Conservation (phyloP, 2,797 vertebrate species). For the Cercopithecus neglectus region DNA sequence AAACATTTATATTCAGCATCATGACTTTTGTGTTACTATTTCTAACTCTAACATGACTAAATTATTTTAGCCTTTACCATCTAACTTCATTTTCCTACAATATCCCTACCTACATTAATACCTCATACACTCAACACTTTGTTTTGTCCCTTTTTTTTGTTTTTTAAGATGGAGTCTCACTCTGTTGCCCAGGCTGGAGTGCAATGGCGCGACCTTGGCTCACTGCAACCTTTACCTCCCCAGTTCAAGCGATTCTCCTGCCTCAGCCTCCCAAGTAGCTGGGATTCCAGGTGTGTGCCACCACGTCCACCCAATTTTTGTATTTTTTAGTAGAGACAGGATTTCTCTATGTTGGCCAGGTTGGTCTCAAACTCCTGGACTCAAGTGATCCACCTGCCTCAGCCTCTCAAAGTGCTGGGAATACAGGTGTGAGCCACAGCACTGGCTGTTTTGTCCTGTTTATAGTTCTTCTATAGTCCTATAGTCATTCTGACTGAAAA, state of each 20-base stretch:
- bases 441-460: background rate
- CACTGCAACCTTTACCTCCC: background rate
- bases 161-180: background rate
- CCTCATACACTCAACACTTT: background rate
- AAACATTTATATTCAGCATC: background rate
- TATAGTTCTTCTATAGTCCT: background rate
- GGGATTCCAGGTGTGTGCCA: background rate
- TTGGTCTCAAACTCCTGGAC: background rate
- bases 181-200: background rate
- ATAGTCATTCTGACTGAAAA: background rate
- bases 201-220: accelerated
- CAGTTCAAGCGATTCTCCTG: background rate
- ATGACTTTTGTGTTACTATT: background rate
- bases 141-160: background rate
- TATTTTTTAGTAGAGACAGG: background rate
- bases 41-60: background rate
- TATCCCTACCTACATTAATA: background rate
- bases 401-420: background rate
- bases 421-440: background rate
- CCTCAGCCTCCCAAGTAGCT: background rate
- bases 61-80: background rate
- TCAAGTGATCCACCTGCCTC: background rate
- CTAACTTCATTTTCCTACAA: background rate
- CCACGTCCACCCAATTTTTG: background rate
- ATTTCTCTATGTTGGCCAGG: background rate